Evolutionary conservation across 2,888 invertebrate genomes (phyloP).

Genomic region (Eubasilissa splendida): DNA sequence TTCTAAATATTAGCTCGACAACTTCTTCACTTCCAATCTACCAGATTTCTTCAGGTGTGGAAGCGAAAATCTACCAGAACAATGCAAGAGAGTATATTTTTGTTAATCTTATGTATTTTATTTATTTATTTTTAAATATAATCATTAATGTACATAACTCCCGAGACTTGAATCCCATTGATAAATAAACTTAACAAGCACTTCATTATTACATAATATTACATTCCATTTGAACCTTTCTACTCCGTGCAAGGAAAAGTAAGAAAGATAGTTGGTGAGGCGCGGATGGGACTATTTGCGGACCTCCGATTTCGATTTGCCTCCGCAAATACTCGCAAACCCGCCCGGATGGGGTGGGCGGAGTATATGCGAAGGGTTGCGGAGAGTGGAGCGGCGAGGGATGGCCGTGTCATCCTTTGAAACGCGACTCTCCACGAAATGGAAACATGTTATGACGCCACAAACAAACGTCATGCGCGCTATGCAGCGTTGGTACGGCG

Average conservation of each 20-base stretch:
- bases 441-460: conserved; percentile 34
- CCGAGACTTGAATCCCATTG: too few species aligned
- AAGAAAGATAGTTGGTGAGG: conserved; percentile 24
- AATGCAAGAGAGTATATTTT: too few species aligned
- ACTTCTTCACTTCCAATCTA: too few species aligned
- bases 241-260: background rate
- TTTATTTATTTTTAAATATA: too few species aligned
- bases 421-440: conserved; percentile 30
- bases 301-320: conserved; percentile 52
- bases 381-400: background rate
- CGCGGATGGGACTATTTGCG: conserved; percentile 41
- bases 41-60: too few species aligned
- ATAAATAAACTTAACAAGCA: too few species aligned
- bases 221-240: background rate
- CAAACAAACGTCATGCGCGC: conserved; percentile 32
- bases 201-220: too few species aligned
- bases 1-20: too few species aligned
- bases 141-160: too few species aligned
- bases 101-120: too few species aligned
- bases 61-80: too few species aligned
- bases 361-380: background rate
- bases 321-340: conserved; percentile 47
- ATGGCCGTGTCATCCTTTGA: conserved; percentile 19
- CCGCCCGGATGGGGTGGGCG: background rate
- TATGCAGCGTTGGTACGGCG: conserved; percentile 7